Evolutionary conservation across 2,888 invertebrate genomes (phyloP).

Genomic region (Lithophane ornitopus): DNA sequence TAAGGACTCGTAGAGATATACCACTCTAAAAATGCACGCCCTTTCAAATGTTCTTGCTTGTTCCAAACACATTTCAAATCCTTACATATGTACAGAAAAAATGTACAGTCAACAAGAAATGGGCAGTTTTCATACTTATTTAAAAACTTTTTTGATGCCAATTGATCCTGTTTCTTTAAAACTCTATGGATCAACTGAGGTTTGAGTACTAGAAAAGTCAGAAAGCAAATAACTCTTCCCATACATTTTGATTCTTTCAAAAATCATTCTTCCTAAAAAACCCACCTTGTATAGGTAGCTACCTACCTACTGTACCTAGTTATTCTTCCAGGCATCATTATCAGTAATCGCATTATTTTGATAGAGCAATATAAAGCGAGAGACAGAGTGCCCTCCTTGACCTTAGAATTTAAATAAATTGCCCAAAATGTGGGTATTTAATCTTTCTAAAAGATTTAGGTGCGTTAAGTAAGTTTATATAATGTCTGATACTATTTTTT

Average conservation of each 20-base stretch:
- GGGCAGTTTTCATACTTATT: neutral
- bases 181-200: neutral
- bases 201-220: neutral
- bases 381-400: slow-evolving; percentile 14
- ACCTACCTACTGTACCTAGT: neutral
- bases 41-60: too few species aligned
- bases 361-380: slow-evolving; percentile 15
- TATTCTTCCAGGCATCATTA: slow-evolving; percentile 1
- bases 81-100: too few species aligned
- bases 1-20: too few species aligned
- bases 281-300: neutral
- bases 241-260: too few species aligned
- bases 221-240: neutral
- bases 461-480: slow-evolving; percentile 5
- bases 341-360: slow-evolving; percentile 7
- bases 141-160: neutral
- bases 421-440: slow-evolving; percentile 11
- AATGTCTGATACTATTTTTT: slow-evolving; percentile 26
- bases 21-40: too few species aligned
- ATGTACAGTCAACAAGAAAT: neutral
- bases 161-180: neutral
- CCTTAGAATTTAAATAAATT: slow-evolving; percentile 23
- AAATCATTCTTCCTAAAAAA: too few species aligned
- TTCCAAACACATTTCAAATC: too few species aligned
- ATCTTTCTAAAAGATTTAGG: slow-evolving; percentile 48